Percentiles rank a stretch among this genome's conserved stretches.
These are phyloP conservation scores for Phainopepla nitens DNA, from an alignment of 2,113 vertebrate species.

Conservation along the genomic window DNA sequence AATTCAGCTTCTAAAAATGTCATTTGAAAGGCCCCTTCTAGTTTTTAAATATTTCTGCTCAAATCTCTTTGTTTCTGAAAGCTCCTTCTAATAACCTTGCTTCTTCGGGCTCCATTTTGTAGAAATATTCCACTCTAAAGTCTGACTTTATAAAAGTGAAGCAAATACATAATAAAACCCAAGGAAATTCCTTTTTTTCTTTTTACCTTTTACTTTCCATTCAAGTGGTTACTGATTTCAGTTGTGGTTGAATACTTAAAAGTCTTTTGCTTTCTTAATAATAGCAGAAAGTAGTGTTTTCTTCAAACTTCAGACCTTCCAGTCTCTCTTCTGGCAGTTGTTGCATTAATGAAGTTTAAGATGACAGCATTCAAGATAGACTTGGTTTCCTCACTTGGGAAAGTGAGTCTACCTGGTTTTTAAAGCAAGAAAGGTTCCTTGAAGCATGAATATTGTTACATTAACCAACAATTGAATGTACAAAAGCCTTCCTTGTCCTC, in stretches of 20 bases:
- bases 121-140: neutral
- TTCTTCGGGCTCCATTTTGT: neutral
- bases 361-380: neutral
- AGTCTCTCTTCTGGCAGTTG: neutral
- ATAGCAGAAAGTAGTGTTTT: neutral
- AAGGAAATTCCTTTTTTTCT: neutral
- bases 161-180: neutral
- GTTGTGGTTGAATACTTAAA: neutral
- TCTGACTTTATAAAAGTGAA: neutral
- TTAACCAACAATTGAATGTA: neutral
- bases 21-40: neutral
- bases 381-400: too few relatives aligned
- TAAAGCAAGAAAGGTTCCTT: neutral
- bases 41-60: neutral
- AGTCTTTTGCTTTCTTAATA: neutral
- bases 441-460: neutral
- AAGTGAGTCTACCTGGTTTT: neutral
- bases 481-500: neutral
- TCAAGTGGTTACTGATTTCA: neutral
- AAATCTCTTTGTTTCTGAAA: neutral
- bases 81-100: neutral
- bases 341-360: neutral
- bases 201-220: neutral
- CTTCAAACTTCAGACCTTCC: neutral
- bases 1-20: neutral